phyloP scores from a whole-genome alignment of 2,113 vertebrate species.

The Coracopsis vasa region DNA sequence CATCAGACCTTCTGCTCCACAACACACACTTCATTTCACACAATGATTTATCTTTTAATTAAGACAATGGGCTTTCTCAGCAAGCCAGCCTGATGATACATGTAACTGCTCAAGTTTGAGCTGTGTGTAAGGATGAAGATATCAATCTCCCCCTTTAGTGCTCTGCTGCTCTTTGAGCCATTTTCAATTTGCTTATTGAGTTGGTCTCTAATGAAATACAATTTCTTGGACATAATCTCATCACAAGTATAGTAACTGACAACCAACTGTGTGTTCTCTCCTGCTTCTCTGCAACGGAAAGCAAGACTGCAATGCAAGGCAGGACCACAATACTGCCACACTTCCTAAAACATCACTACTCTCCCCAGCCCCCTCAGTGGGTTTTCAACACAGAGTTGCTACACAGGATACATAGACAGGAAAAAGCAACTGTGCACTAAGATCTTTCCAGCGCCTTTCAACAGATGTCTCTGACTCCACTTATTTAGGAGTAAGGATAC shows the following conservation, averaged over 20 bases:
- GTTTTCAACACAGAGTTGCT: background rate
- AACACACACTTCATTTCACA: background rate
- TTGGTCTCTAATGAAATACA: background rate
- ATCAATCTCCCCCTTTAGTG: background rate
- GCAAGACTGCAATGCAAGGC: background rate
- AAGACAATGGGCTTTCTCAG: background rate
- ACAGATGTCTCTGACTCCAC: background rate
- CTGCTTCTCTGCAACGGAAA: background rate
- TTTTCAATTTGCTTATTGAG: background rate
- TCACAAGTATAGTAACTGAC: background rate
- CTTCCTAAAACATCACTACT: background rate
- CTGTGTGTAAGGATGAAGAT: background rate
- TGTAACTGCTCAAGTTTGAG: background rate
- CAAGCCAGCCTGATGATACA: background rate
- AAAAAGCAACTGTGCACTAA: background rate
- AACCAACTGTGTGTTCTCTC: background rate
- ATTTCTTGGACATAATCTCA: background rate
- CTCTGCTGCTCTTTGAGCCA: background rate
- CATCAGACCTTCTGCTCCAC: background rate
- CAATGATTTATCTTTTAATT: background rate
- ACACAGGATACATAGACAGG: background rate
- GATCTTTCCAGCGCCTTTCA: background rate
- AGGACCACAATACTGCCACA: background rate
- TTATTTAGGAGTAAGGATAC: background rate
- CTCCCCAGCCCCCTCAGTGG: background rate